Evolutionary conservation across 1,140 invertebrate genomes (phyloP).

Genomic region (honey bee (Apis mellifera)): DNA sequence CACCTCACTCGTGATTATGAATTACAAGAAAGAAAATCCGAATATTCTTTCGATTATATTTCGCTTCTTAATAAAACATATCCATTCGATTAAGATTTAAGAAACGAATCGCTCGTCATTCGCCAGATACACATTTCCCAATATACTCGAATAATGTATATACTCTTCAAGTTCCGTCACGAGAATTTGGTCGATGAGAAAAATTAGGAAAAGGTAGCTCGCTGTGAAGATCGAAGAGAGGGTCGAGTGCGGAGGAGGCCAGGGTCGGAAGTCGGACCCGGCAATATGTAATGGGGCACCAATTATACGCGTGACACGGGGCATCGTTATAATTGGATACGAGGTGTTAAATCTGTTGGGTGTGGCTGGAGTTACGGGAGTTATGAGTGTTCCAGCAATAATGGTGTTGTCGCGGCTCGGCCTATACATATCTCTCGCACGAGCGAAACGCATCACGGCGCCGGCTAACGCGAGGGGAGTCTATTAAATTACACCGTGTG

Average conservation of each 20-base stretch:
- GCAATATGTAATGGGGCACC: conserved; percentile 49
- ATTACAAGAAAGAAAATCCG: too few relatives aligned
- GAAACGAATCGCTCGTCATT: too few relatives aligned
- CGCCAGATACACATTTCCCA: too few relatives aligned
- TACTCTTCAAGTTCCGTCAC: too few relatives aligned
- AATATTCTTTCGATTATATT: too few relatives aligned
- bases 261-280: conserved; percentile 35
- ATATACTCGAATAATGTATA: too few relatives aligned
- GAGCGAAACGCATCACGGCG: conserved; percentile 57
- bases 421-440: conserved; percentile 55
- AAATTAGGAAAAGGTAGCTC: too few relatives aligned
- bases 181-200: too few relatives aligned
- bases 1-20: too few relatives aligned
- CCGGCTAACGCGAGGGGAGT: conserved; percentile 59
- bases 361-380: conserved; percentile 68
- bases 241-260: background rate
- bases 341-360: conserved; percentile 74
- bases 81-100: too few relatives aligned
- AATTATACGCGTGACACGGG: conserved; percentile 59
- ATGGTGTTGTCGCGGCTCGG: conserved; percentile 66
- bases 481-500: conserved; percentile 64
- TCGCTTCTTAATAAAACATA: too few relatives aligned
- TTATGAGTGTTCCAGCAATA: conserved; percentile 68
- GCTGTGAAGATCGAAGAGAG: background rate
- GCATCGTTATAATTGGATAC: conserved; percentile 70